Base-by-base conservation (phyloP, 37 sponge, comb jelly and placozoan genomes). In the Aphrocallistes beatrix region DNA sequence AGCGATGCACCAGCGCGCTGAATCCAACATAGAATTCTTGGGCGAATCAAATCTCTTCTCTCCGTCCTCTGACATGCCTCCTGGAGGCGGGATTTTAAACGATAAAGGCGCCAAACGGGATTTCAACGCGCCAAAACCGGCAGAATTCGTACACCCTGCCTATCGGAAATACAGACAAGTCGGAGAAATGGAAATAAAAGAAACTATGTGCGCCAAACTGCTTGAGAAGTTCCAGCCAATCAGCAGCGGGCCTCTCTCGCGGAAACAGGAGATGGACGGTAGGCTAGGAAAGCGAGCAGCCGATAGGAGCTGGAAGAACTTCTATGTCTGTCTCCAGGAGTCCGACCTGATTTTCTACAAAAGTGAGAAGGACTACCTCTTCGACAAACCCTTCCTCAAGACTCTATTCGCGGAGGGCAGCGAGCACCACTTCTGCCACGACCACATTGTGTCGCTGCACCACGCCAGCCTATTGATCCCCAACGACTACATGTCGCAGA, bases 391-490 rank as follows among this genome's bases (percentile, higher is more conserved):
- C 25, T 32, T 32, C 75, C 75, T 60, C 3, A 60, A 60, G 75
- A 25, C 75, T 30, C 75, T 60, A 30, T 6, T 6, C 25, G 28
- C 28, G 25, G 75, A 60, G 28, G 3, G 75, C 6, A 1, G 17
- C 3, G 75, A 60, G 6, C 75, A 13, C 17, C 75, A 60, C 75
- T 60, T 60, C 75, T 28, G 3, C 10, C n/a, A 60, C 34, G 75
- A 60, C 75, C 75, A 60, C 75, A 60, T 60, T 60, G 75, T 60
- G 75, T 60, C 75, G 75, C 75, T 60, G 34, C 75, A 60, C 75
- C 75, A 60, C 75, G 75, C 75, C 3, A 60, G n/a, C 6, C 75
- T 60, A 13, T 60, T 25, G 28, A 60, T 60, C 34, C 75, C 75
- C 25, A 60, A 60, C 75, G 75, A 60, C 75, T 60, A 60, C 34